Evolutionary conservation across 2,797 vertebrate species (phyloP).

Genomic region (Chaunax sp.): DNA sequence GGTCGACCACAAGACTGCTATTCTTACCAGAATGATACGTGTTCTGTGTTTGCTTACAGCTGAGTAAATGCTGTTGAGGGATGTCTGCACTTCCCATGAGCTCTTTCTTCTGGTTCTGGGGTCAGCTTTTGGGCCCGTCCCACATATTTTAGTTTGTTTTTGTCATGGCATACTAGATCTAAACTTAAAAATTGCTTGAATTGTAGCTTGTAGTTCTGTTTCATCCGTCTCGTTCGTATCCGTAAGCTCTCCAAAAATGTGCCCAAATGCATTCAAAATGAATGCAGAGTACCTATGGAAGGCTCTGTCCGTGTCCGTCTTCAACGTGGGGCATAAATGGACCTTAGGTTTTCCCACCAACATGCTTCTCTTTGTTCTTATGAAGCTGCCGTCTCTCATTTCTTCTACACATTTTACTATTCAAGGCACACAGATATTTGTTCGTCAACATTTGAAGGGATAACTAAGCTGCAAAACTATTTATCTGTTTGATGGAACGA

Average conservation of each 20-base stretch:
- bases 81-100: slow-evolving; percentile 55
- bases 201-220: no score
- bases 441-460: slow-evolving; percentile 25
- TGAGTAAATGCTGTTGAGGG: slow-evolving; percentile 74
- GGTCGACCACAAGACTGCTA: slow-evolving; percentile 70
- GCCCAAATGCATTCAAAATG: no score
- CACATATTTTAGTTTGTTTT: slow-evolving; percentile 36
- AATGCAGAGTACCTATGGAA: no score
- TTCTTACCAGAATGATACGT: slow-evolving; percentile 74
- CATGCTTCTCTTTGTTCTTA: neutral
- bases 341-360: neutral
- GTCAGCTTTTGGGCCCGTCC: slow-evolving; percentile 35
- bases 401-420: slow-evolving; percentile 6
- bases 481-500: slow-evolving; percentile 5
- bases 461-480: slow-evolving; percentile 33
- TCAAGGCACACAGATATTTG: slow-evolving; percentile 25
- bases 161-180: slow-evolving; percentile 23
- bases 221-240: no score
- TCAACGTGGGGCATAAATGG: no score
- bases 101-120: slow-evolving; percentile 26
- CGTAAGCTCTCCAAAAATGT: no score
- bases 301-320: no score
- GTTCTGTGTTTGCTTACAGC: slow-evolving; percentile 69
- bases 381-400: neutral
- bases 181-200: slow-evolving; percentile 16